A percentile compares a stretch with the other conserved stretches of the same genome.
These are phyloP conservation scores for Osmerus mordax DNA, from an alignment of 2,113 vertebrate genomes.

Conservation along the genomic window DNA sequence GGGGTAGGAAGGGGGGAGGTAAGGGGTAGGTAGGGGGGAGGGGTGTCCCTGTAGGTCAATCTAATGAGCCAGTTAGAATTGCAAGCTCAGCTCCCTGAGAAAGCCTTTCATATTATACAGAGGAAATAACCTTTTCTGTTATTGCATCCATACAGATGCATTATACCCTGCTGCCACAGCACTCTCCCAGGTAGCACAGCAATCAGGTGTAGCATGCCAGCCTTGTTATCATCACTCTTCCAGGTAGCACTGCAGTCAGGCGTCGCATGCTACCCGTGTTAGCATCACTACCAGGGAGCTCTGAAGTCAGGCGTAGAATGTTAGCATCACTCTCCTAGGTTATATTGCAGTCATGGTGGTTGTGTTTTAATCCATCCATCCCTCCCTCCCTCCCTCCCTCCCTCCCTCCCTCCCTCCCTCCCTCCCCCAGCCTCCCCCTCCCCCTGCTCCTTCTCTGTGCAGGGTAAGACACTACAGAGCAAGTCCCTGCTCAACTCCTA, in stretches of 20 bases:
- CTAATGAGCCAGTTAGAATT: conserved; percentile 16
- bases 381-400: conserved; percentile 59
- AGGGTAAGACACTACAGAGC: conserved; percentile 85
- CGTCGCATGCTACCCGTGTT: not conserved
- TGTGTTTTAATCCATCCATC: conserved; percentile 46
- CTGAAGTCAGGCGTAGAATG: no score
- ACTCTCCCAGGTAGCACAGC: conserved; percentile 8
- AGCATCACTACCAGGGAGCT: no score
- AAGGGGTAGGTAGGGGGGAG: not conserved
- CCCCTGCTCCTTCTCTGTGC: conserved; percentile 84
- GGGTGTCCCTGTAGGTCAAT: not conserved
- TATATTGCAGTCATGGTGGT: conserved; percentile 49
- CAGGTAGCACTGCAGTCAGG: not conserved
- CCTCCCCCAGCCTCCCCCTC: conserved; percentile 76
- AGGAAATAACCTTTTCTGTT: conserved; percentile 14
- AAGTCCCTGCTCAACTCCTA: conserved; percentile 84
- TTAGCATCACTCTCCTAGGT: not conserved
- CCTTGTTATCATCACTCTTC: conserved; percentile 13
- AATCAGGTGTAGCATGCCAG: not conserved
- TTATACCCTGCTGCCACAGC: conserved; percentile 18
- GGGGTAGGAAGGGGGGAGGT: not conserved
- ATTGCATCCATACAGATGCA: not conserved
- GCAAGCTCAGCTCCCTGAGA: conserved; percentile 20
- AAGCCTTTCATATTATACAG: conserved; percentile 21
- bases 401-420: conserved; percentile 57